These are phyloP conservation scores for Drosophila varians DNA, from an alignment of 1,140 invertebrate species.

Conservation along the genomic window DNA sequence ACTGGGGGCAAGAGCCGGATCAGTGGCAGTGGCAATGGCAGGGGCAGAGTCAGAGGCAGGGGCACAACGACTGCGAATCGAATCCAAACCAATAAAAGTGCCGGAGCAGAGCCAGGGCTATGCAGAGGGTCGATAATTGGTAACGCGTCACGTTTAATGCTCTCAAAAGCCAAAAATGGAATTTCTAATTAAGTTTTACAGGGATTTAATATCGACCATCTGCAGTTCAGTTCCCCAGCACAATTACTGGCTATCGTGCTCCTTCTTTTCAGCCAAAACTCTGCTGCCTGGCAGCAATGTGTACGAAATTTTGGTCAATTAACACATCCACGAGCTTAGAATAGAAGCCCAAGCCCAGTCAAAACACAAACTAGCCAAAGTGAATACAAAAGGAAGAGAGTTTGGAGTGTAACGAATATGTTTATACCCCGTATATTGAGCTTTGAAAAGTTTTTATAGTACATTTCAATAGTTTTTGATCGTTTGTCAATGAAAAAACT, in stretches of 20 bases:
- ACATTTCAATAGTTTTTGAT: not conserved
- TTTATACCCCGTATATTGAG: not conserved
- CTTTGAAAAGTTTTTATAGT: not conserved
- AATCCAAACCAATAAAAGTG: constrained; percentile 11
- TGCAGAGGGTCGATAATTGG: constrained; percentile 70
- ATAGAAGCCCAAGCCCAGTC: constrained; percentile 15
- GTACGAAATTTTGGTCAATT: constrained; percentile 82
- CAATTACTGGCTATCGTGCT: constrained; percentile 6
- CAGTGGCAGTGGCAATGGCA: not conserved
- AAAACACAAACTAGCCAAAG: constrained; percentile 18
- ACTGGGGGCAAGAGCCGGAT: not conserved
- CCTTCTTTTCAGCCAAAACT: not conserved
- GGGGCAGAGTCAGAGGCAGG: constrained; percentile 40
- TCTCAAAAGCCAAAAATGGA: constrained; percentile 83
- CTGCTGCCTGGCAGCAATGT: constrained; percentile 52
- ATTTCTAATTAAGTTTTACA: constrained; percentile 83
- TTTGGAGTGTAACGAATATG: not conserved
- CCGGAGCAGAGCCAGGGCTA: not conserved
- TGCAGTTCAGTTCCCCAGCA: constrained; percentile 56
- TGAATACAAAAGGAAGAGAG: not conserved
- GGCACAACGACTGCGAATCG: constrained; percentile 34
- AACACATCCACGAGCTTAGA: constrained; percentile 79
- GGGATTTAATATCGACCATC: constrained; percentile 81
- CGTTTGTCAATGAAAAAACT: not conserved
- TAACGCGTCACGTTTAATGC: constrained; percentile 80